Percentiles rank a stretch among this genome's conserved stretches.
Evolutionary conservation across 2,888 invertebrate genomes (phyloP).

Genomic region (Synergus itoensis): DNA sequence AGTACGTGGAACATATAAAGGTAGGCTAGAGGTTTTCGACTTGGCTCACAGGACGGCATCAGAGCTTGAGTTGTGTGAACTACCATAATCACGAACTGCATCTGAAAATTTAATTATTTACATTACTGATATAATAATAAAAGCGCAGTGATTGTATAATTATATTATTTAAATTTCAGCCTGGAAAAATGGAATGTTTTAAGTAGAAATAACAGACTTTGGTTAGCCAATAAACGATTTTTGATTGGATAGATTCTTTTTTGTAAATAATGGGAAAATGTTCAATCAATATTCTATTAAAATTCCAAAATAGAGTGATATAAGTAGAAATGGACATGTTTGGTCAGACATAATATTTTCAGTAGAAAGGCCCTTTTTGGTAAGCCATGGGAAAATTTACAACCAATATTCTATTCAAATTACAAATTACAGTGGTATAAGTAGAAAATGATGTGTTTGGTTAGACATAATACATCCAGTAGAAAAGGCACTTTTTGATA

Average conservation of each 20-base stretch:
- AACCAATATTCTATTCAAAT: too few species aligned
- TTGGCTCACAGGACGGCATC: conserved; percentile 80
- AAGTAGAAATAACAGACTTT: not conserved
- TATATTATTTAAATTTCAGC: too few species aligned
- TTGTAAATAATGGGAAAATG: too few species aligned
- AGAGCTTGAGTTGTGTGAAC: conserved; percentile 80
- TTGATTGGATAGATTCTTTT: too few species aligned
- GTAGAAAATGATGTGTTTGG: too few species aligned
- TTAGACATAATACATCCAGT: not conserved
- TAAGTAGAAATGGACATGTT: too few species aligned
- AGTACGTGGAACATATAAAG: conserved; percentile 83
- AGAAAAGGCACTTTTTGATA: not conserved
- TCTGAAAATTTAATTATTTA: conserved; percentile 76
- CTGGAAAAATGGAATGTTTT: not conserved
- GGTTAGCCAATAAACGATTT: not conserved
- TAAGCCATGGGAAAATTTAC: not conserved
- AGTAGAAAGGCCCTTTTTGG: not conserved
- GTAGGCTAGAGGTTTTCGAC: conserved; percentile 78
- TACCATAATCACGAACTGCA: conserved; percentile 84
- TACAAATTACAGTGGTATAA: too few species aligned
- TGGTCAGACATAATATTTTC: not conserved
- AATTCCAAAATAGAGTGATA: too few species aligned
- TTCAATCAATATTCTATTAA: too few species aligned
- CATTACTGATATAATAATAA: too few species aligned
- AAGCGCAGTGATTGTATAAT: too few species aligned